Percentiles rank a stretch among this genome's conserved stretches.
phyloP scores from a whole-genome alignment of 2,113 vertebrate genomes.

The Phrynosoma blainvillii region DNA sequence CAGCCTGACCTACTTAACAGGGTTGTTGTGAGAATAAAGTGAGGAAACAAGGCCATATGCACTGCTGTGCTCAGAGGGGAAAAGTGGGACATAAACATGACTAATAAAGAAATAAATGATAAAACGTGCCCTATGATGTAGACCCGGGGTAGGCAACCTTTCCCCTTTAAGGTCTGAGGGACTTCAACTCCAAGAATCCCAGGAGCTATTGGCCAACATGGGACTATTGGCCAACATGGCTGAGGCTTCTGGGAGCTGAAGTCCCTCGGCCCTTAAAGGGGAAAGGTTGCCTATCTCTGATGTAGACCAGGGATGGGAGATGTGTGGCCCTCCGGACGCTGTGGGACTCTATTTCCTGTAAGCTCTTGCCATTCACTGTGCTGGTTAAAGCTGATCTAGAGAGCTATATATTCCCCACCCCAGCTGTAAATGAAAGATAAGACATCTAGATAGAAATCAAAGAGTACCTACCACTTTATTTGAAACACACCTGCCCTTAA shows the following conservation, averaged over 20 bases:
- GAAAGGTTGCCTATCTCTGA: too few relatives aligned
- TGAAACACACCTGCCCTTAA: conserved; percentile 57
- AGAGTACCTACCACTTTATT: conserved; percentile 63
- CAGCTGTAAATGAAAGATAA: conserved; percentile 54
- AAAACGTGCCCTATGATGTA: neutral
- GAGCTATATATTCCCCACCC: neutral
- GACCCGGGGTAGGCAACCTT: too few relatives aligned
- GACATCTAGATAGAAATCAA: conserved; percentile 59
- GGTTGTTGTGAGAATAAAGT: neutral
- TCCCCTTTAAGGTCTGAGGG: too few relatives aligned
- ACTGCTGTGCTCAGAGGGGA: neutral
- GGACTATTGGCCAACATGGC: too few relatives aligned
- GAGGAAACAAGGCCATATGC: neutral
- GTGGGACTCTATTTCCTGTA: neutral
- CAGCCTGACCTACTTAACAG: too few relatives aligned
- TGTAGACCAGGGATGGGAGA: neutral
- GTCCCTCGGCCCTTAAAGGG: too few relatives aligned
- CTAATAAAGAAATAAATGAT: neutral
- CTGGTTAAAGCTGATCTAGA: neutral
- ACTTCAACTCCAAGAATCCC: too few relatives aligned
- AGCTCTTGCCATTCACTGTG: neutral
- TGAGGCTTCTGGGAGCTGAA: too few relatives aligned
- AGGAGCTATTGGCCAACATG: too few relatives aligned
- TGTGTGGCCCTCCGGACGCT: neutral
- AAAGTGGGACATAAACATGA: neutral